phyloP scores from a whole-genome alignment of 2,888 invertebrate genomes.

The Meliscaeva auricollis region DNA sequence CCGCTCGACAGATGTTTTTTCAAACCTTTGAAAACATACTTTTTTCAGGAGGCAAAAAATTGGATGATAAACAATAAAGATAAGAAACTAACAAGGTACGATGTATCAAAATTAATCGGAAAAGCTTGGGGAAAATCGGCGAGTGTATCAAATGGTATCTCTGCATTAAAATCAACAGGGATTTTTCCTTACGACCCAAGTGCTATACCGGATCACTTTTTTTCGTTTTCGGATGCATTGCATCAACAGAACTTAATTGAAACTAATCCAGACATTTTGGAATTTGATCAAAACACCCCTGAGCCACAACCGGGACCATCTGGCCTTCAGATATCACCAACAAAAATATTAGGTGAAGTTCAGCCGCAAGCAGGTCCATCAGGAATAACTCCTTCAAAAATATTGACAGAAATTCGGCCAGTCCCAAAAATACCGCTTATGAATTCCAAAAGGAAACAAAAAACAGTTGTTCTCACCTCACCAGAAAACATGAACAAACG shows the following conservation, averaged over 20 bases:
- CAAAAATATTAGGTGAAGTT: too few species aligned
- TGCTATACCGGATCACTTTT: constrained; percentile 23
- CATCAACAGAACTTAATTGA: neutral
- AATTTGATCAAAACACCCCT: too few species aligned
- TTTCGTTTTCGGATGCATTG: neutral
- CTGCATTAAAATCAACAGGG: constrained; percentile 9
- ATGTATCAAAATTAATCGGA: constrained; percentile 21
- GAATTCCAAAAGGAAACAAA: neutral
- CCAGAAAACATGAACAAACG: too few species aligned
- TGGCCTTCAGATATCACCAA: too few species aligned
- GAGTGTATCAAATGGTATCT: constrained; percentile 7
- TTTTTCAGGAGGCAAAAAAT: constrained; percentile 17
- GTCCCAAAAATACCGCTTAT: neutral
- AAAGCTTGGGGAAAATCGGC: constrained; percentile 21
- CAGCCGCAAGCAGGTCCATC: too few species aligned
- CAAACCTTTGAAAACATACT: constrained; percentile 40
- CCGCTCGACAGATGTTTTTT: constrained; percentile 29
- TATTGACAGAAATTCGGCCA: too few species aligned
- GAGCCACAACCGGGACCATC: too few species aligned
- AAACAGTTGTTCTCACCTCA: neutral
- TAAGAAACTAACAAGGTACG: constrained; percentile 18
- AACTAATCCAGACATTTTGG: too few species aligned
- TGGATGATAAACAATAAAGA: constrained; percentile 29
- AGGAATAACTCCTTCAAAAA: too few species aligned
- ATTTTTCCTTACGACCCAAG: constrained; percentile 17